Percentiles rank a stretch among this genome's conserved stretches.
phyloP scores from a whole-genome alignment of 2,113 vertebrate species.

The Protomyctophum bolini region DNA sequence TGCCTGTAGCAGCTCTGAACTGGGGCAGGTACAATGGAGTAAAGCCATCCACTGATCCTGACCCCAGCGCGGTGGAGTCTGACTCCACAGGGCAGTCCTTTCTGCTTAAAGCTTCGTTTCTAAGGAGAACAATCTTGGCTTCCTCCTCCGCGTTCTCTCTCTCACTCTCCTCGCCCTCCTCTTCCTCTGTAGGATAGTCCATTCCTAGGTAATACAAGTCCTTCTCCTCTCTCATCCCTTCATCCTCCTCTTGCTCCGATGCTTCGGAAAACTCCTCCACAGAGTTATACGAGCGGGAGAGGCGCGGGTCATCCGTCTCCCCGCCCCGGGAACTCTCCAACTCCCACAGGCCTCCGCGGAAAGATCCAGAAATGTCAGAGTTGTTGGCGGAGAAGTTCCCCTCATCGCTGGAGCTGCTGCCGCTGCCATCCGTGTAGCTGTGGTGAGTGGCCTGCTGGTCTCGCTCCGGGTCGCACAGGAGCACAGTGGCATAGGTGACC shows the following conservation, averaged over 20 bases:
- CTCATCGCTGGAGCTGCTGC: constrained; percentile 72
- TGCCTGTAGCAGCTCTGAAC: constrained; percentile 78
- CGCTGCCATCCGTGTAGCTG: constrained; percentile 47
- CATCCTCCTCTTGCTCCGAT: constrained; percentile 74
- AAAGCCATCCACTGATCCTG: constrained; percentile 30
- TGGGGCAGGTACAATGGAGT: constrained; percentile 88
- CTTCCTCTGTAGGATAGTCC: constrained; percentile 59
- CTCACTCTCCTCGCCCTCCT: constrained; percentile 52
- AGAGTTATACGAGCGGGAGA: constrained; percentile 79
- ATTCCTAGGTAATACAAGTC: constrained; percentile 83
- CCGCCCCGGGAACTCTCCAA: constrained; percentile 61
- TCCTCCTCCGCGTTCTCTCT: constrained; percentile 48
- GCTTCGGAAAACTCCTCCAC: constrained; percentile 86
- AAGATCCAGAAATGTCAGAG: constrained; percentile 66
- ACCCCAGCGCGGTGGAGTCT: constrained; percentile 46
- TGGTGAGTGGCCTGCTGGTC: constrained; percentile 43
- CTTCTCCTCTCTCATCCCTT: constrained; percentile 53
- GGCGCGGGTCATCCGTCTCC: constrained; percentile 54
- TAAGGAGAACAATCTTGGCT: constrained; percentile 51
- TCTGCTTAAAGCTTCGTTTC: constrained; percentile 36
- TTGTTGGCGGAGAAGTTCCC: constrained; percentile 74
- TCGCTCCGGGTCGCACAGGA: constrained; percentile 52
- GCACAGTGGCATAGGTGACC: constrained; percentile 81
- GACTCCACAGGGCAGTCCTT: constrained; percentile 58
- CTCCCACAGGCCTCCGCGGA: constrained; percentile 79